Conservation (phyloP, 1,140 invertebrate species). For the Lepidotrigona ventralis region DNA sequence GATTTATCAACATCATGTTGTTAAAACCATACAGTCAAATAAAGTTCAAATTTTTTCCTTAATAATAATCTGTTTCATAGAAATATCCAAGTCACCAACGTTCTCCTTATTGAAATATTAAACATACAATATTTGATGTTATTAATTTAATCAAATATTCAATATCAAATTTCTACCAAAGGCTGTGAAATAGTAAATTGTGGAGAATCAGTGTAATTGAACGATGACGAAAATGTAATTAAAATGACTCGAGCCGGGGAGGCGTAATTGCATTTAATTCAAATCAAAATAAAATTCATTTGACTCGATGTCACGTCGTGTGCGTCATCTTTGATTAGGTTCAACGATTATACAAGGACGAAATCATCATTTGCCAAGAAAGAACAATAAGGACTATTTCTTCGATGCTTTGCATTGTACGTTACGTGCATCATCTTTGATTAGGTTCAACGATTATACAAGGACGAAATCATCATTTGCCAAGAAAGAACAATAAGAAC, state of each 20-base stretch:
- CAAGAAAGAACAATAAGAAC: not conserved
- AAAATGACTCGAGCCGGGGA: not conserved
- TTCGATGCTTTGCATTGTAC: not conserved
- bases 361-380: not conserved
- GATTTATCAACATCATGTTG: too few relatives aligned
- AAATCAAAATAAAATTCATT: not conserved
- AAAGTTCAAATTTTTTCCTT: not conserved
- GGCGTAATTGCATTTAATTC: slow-evolving; percentile 1
- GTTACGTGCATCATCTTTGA: not conserved
- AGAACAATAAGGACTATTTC: not conserved
- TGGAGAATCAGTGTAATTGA: too few relatives aligned
- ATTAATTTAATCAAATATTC: not conserved
- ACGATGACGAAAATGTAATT: not conserved
- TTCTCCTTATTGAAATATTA: not conserved
- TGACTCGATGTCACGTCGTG: not conserved
- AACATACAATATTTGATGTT: not conserved
- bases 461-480: not conserved
- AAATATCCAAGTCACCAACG: not conserved
- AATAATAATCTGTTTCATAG: not conserved
- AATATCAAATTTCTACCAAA: not conserved
- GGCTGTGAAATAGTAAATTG: not conserved
- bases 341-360: slow-evolving; percentile 21
- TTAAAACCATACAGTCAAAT: not conserved
- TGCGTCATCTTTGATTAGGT: slow-evolving; percentile 1
- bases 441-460: slow-evolving; percentile 17